Percentiles rank a stretch among this genome's conserved stretches.
Conservation (phyloP, 2,888 invertebrate genomes). For the Drosophila differens region DNA sequence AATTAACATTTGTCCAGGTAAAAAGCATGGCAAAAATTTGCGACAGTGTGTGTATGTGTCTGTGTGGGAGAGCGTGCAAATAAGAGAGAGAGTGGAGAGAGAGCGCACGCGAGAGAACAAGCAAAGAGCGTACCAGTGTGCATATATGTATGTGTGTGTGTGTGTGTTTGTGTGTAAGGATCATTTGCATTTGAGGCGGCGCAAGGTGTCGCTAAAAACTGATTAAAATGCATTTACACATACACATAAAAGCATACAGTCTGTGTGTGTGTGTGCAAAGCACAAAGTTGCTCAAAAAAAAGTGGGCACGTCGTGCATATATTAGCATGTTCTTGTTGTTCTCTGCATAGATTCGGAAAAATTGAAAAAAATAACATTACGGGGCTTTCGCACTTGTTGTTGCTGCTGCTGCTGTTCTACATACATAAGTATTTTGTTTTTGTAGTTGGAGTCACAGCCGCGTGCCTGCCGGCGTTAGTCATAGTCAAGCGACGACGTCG, state of each 20-base stretch:
- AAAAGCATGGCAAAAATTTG: slow-evolving; percentile 64
- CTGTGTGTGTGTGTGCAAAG: slow-evolving; percentile 15
- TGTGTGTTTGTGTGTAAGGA: slow-evolving; percentile 56
- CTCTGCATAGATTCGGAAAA: slow-evolving; percentile 68
- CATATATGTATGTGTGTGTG: slow-evolving; percentile 24
- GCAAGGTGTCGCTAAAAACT: slow-evolving; percentile 75
- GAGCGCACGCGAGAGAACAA: slow-evolving; percentile 12
- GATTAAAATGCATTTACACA: slow-evolving; percentile 74
- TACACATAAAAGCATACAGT: slow-evolving; percentile 9
- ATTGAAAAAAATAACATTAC: slow-evolving; percentile 25
- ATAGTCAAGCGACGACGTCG: slow-evolving; percentile 48
- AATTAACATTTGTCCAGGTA: slow-evolving; percentile 81
- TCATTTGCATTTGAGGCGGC: slow-evolving; percentile 75
- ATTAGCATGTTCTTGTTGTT: slow-evolving; percentile 52
- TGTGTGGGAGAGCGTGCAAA: slow-evolving; percentile 26
- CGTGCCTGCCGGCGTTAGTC: slow-evolving; percentile 76
- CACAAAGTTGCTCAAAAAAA: slow-evolving; percentile 68
- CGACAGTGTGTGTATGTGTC: slow-evolving; percentile 11
- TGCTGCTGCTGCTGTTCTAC: slow-evolving; percentile 68
- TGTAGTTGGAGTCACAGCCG: slow-evolving; percentile 75
- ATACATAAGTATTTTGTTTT: slow-evolving; percentile 66
- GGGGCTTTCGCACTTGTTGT: slow-evolving; percentile 65
- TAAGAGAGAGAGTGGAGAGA: slow-evolving; percentile 38
- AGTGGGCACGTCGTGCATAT: slow-evolving; percentile 80
- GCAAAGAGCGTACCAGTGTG: slow-evolving; percentile 45